phyloP scores from a whole-genome alignment of 2,113 vertebrate species.

The Silurus glanis region DNA sequence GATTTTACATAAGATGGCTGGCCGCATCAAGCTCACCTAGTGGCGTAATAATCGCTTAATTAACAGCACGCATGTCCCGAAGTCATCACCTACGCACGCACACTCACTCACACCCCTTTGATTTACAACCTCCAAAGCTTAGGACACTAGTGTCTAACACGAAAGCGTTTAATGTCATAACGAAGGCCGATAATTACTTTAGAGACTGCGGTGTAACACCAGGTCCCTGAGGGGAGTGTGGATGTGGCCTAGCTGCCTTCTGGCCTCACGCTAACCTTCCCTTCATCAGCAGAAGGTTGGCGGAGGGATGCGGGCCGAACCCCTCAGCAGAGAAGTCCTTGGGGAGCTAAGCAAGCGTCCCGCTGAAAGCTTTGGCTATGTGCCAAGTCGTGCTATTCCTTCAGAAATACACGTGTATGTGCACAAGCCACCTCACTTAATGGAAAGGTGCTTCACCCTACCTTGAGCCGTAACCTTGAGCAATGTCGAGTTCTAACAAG shows the following conservation, averaged over 20 bases:
- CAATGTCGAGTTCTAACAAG: slow-evolving; percentile 23
- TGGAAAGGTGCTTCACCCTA: slow-evolving; percentile 9
- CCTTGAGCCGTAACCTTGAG: slow-evolving; percentile 24
- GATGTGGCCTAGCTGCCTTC: slow-evolving; percentile 31
- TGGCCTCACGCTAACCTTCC: slow-evolving; percentile 39
- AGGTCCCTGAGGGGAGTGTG: slow-evolving; percentile 46
- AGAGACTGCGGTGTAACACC: slow-evolving; percentile 49
- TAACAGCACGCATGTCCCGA: slow-evolving; percentile 53
- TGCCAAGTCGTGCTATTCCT: slow-evolving; percentile 55
- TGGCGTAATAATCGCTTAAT: slow-evolving; percentile 55
- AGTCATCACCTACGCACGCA: not conserved
- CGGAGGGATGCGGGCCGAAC: slow-evolving; percentile 19
- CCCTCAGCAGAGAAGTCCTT: slow-evolving; percentile 30
- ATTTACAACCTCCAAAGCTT: slow-evolving; percentile 44
- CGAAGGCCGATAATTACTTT: slow-evolving; percentile 58
- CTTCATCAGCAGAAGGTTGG: slow-evolving; percentile 49
- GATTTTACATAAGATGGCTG: slow-evolving; percentile 45
- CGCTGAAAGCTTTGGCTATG: slow-evolving; percentile 27
- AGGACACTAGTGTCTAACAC: slow-evolving; percentile 36
- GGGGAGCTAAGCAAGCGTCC: slow-evolving; percentile 46
- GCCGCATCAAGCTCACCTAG: not conserved
- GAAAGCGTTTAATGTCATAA: slow-evolving; percentile 52
- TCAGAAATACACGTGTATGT: not conserved
- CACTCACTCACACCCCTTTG: not conserved
- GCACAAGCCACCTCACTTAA: not conserved